These are phyloP conservation scores for Hemibagrus guttatus DNA, from an alignment of 2,797 vertebrate genomes.

Conservation along the genomic window DNA sequence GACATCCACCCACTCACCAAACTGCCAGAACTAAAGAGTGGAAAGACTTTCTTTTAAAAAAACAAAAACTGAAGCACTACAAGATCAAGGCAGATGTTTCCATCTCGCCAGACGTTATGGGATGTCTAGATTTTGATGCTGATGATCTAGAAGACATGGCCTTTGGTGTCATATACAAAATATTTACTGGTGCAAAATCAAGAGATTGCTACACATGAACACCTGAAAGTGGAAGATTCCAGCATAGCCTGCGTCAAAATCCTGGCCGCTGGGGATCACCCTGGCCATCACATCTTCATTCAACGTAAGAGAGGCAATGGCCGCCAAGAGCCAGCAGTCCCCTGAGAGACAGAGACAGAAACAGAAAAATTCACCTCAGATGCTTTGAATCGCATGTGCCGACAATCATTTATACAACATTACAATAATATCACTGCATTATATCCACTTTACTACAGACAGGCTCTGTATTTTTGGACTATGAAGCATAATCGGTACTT, in stretches of 20 bases:
- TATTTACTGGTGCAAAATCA: not conserved
- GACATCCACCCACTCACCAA: constrained; percentile 91
- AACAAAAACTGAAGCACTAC: not conserved
- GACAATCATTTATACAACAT: not conserved
- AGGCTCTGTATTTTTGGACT: not conserved
- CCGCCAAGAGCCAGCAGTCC: constrained; percentile 83
- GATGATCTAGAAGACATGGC: not conserved
- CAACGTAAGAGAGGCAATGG: constrained; percentile 80
- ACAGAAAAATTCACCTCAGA: not conserved
- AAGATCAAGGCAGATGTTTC: not conserved
- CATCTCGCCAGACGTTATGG: not conserved
- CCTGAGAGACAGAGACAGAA: constrained; percentile 66
- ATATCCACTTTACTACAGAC: not conserved
- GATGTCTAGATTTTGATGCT: not conserved
- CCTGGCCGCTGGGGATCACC: constrained; percentile 74
- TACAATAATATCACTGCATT: not conserved
- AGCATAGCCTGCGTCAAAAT: constrained; percentile 73
- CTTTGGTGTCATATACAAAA: not conserved
- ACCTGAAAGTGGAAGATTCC: constrained; percentile 86
- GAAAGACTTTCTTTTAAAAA: not conserved
- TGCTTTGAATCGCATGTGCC: not conserved
- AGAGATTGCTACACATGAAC: not conserved
- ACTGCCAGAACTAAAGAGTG: constrained; percentile 89
- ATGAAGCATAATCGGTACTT: not conserved
- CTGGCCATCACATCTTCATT: constrained; percentile 72